Conservation (phyloP, 1,140 invertebrate genomes). For the Phymorhynchus buccinoides region DNA sequence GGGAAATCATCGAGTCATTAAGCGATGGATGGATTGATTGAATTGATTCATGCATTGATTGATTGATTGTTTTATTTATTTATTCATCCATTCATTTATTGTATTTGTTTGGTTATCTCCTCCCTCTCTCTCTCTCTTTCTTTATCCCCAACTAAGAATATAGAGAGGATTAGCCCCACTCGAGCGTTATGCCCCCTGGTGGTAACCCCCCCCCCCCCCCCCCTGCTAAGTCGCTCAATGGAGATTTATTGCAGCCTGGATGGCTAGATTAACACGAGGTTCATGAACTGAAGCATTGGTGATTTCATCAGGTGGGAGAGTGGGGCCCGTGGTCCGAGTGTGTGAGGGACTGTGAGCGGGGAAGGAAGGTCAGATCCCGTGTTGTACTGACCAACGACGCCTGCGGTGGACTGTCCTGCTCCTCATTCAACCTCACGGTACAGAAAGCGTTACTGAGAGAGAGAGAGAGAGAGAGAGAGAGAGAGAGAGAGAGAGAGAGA, state of each 20-base stretch:
- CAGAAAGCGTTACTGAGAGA: not conserved
- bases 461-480: not conserved
- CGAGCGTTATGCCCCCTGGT: too few species aligned
- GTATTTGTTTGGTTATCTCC: not conserved
- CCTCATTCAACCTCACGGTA: slow-evolving; percentile 26
- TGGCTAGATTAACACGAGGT: too few species aligned
- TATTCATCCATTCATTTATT: not conserved
- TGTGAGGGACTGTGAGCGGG: slow-evolving; percentile 46
- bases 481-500: not conserved
- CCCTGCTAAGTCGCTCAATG: not conserved
- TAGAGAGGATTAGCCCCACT: too few species aligned
- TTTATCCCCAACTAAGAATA: too few species aligned
- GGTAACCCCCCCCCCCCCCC: too few species aligned
- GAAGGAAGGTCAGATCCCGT: slow-evolving; percentile 40
- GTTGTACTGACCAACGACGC: slow-evolving; percentile 19
- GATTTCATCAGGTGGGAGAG: slow-evolving; percentile 43
- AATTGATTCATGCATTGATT: not conserved
- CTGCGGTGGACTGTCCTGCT: slow-evolving; percentile 35
- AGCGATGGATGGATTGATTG: too few species aligned
- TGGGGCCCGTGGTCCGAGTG: slow-evolving; percentile 50
- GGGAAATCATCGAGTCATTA: too few species aligned
- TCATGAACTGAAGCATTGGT: too few species aligned
- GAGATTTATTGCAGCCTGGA: too few species aligned
- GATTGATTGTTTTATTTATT: not conserved
- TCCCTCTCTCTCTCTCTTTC: too few species aligned